Base-by-base conservation (phyloP, 2,113 vertebrate genomes). In the Sylvilagus bachmani region DNA sequence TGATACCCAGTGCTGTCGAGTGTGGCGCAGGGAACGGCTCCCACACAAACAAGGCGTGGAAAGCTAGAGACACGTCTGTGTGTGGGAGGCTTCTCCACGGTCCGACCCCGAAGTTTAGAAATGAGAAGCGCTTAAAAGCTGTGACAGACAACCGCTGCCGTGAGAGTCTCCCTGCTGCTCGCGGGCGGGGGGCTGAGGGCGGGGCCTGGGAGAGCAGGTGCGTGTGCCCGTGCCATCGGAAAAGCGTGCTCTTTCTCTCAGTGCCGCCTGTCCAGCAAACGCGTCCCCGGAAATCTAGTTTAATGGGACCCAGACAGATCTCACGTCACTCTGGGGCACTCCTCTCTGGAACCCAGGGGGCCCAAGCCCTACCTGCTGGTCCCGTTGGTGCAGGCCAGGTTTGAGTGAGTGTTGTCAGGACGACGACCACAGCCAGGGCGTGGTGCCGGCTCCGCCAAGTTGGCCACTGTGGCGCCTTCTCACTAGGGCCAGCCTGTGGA, bases 391-490 rank as follows among this genome's bases (percentile, higher is more conserved):
- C 33, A 24, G 44, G 51, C 55, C 36, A 0, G 27, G 17, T 87
- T 16, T 19, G 19, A 58, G 16, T 16, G 12, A 19, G 55, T 58
- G 4, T 58, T 58, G 4, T 58, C 27, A 62, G 13, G 86, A 29
- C 53, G 17, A 22, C 24, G 25, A 9, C 0, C 13, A 4, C 0
- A 17, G 22, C 64, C 31, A 8, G 9, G 62, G n/a, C 27, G 3
- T 1, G 21, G 49, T 0, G 5, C 70, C 0, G 24, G 53, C 58
- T 10, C 61, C 82, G 10, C 2, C n/a, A 17, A 25, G 7, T 51
- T 33, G n/a, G 3, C 5, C 0, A 3, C 0, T 0, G 29, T 58
- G 70, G 38, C 0, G 25, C 16, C 14, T 14, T 73, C 1, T n/a
- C 12, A 1, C 21, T 49, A 10, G 0, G 2, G 22, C 61, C 61